A percentile compares a stretch with the other conserved stretches of the same genome.
Conservation (phyloP, 2,797 vertebrate species). For the Poecile montanus region DNA sequence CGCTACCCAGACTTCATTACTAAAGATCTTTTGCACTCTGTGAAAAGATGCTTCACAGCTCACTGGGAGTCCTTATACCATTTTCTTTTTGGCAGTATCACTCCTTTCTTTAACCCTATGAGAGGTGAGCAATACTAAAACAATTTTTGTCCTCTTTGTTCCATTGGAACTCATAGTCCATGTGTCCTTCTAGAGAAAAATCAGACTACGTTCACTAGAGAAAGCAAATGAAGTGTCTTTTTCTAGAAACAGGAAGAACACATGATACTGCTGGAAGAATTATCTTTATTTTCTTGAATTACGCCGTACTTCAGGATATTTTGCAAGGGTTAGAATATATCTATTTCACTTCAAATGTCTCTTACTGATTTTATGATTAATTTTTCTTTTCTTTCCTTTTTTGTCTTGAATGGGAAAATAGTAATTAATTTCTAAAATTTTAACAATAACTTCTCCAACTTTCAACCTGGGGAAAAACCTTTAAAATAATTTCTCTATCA, state of each 20-base stretch:
- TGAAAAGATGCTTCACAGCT: background rate
- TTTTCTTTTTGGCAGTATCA: background rate
- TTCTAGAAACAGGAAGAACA: background rate
- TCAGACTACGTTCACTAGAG: background rate
- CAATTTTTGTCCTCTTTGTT: background rate
- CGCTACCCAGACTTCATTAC: background rate
- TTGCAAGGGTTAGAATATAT: fast-evolving
- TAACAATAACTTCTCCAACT: background rate
- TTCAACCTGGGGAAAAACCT: background rate
- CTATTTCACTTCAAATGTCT: background rate
- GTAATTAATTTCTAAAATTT: background rate
- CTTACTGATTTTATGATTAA: background rate
- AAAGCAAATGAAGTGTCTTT: background rate
- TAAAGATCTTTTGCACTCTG: background rate
- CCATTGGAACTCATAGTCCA: background rate
- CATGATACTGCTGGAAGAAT: background rate
- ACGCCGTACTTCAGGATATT: background rate
- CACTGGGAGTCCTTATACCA: background rate
- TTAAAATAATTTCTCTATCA: background rate
- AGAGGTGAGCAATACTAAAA: background rate
- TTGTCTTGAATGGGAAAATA: background rate
- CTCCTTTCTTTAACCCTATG: background rate
- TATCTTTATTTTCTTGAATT: background rate
- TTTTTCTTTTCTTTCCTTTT: background rate
- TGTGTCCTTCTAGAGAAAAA: background rate